phyloP scores from a whole-genome alignment of 2,797 vertebrate species.

The Crax fasciolata region DNA sequence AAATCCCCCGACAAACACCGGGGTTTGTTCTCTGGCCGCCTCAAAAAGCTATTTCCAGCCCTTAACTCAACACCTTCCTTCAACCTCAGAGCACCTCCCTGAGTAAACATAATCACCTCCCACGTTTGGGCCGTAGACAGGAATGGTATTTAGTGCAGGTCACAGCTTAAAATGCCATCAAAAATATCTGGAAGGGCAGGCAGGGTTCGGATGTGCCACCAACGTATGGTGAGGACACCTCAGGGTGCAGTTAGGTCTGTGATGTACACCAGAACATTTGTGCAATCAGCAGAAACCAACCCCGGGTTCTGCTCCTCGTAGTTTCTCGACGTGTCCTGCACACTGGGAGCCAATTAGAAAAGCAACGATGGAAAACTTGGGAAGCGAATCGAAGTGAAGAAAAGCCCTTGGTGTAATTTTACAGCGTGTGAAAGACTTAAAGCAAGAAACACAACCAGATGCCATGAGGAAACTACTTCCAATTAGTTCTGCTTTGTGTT shows the following conservation, averaged over 20 bases:
- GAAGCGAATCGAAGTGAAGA: slow-evolving; percentile 42
- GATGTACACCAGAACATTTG: neutral
- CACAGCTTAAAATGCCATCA: slow-evolving; percentile 32
- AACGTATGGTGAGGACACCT: slow-evolving; percentile 36
- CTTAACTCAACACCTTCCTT: slow-evolving; percentile 59
- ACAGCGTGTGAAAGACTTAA: slow-evolving; percentile 64
- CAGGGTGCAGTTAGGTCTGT: neutral
- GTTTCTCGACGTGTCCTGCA: neutral
- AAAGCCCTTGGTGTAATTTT: slow-evolving; percentile 61
- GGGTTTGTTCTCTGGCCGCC: slow-evolving; percentile 31
- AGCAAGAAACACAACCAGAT: slow-evolving; percentile 61
- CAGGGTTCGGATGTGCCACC: neutral
- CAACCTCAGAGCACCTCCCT: slow-evolving; percentile 55
- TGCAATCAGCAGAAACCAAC: neutral
- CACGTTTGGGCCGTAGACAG: neutral
- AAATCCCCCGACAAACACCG: neutral
- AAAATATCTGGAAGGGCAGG: neutral
- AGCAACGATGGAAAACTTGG: slow-evolving; percentile 23
- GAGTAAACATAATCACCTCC: slow-evolving; percentile 60
- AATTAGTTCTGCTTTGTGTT: slow-evolving; percentile 74
- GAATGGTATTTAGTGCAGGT: slow-evolving; percentile 27
- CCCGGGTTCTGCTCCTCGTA: neutral
- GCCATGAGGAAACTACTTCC: slow-evolving; percentile 68
- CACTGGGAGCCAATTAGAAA: neutral
- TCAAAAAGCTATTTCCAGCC: slow-evolving; percentile 49